Conservation (phyloP, 1,140 invertebrate genomes). For the Batillaria attramentaria region DNA sequence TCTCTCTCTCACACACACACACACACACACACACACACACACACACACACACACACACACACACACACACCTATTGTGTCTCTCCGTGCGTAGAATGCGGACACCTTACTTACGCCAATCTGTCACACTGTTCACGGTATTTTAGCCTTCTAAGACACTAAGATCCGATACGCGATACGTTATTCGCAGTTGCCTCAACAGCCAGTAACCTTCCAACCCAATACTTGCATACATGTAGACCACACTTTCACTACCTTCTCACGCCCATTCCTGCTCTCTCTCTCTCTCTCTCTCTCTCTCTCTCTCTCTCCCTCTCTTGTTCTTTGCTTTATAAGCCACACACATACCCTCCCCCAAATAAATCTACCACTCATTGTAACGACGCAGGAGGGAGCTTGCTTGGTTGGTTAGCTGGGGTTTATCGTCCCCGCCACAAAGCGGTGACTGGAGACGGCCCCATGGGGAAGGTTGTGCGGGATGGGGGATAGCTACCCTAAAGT, state of each 20-base stretch:
- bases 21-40: conserved; percentile 29
- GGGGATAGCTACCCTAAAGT: too few species aligned
- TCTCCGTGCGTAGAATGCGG: background rate
- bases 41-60: conserved; percentile 39
- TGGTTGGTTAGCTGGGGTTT: too few species aligned
- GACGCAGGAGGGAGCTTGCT: too few species aligned
- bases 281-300: conserved; percentile 11
- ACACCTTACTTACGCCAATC: conserved; percentile 7
- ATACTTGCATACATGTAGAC: background rate
- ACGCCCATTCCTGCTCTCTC: background rate
- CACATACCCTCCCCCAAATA: too few species aligned
- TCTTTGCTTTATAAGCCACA: too few species aligned
- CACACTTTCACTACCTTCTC: background rate
- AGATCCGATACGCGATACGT: background rate
- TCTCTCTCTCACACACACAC: conserved; percentile 43
- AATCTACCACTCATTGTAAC: too few species aligned
- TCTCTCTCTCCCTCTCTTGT: background rate
- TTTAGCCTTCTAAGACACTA: conserved; percentile 15
- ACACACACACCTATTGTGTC: conserved; percentile 30
- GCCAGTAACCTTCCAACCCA: too few species aligned
- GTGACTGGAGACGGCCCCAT: too few species aligned
- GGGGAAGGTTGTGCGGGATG: too few species aligned
- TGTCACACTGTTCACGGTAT: conserved; percentile 7
- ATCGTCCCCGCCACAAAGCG: too few species aligned
- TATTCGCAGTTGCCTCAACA: too few species aligned